Evolutionary conservation across 2,888 invertebrate genomes (phyloP).

Genomic region (Drosophila niveifrons): DNA sequence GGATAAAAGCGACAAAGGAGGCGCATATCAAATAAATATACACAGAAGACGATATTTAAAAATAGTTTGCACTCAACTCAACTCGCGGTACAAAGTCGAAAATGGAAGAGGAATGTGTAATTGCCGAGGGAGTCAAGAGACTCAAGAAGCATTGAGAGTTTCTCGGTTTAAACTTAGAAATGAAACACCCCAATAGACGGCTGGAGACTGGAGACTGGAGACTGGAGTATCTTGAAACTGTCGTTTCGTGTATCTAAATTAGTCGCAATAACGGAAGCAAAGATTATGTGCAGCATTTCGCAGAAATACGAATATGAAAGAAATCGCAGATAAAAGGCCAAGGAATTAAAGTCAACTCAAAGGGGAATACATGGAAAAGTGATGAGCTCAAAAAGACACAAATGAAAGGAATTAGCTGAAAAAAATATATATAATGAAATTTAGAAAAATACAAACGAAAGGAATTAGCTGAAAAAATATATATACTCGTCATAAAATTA

Average conservation of each 20-base stretch:
- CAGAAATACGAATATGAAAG: slow-evolving; percentile 12
- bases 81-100: slow-evolving; percentile 26
- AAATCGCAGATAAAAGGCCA: neutral
- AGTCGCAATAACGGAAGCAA: slow-evolving; percentile 21
- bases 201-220: too few species aligned
- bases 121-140: slow-evolving; percentile 31
- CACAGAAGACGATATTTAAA: slow-evolving; percentile 17
- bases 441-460: too few species aligned
- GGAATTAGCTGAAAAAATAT: too few species aligned
- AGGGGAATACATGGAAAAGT: too few species aligned
- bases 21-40: slow-evolving; percentile 10
- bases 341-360: neutral
- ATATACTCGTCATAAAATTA: too few species aligned
- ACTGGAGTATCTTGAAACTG: neutral
- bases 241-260: slow-evolving; percentile 27
- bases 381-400: too few species aligned
- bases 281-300: slow-evolving; percentile 13
- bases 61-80: slow-evolving; percentile 38
- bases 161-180: slow-evolving; percentile 38
- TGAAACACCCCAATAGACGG: slow-evolving; percentile 6
- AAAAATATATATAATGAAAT: too few species aligned
- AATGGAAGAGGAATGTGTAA: slow-evolving; percentile 25
- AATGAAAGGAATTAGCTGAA: too few species aligned
- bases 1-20: neutral
- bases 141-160: slow-evolving; percentile 9